Base-by-base conservation (phyloP, 2,888 invertebrate species). In the Heliconius sara region DNA sequence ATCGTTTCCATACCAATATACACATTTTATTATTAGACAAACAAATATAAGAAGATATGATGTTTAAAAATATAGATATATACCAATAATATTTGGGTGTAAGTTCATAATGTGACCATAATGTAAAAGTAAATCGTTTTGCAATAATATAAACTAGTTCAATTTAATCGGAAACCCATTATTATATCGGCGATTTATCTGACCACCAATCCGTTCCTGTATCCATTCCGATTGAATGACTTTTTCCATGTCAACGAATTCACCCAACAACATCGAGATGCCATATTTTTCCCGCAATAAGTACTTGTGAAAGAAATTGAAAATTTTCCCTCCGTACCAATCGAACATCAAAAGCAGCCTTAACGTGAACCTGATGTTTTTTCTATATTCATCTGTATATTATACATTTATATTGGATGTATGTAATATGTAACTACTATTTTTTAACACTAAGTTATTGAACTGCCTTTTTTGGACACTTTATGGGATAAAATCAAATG, bases 181-280 rank as follows among this genome's bases (percentile, higher is more conserved):
- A 85, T 81, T 82, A 82, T 81, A 83, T 85, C 87, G 87, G 84
- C 87, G 87, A 89, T 89, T 89, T 91, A 90, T 91, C 89, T 88
- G 86, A 88, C 89, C 90, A 88, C 87, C 83, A 88, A 87, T 87
- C 85, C 88, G 87, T 90, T 91, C 88, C 89, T 86, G 86, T 90
- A 92, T 91, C 88, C 87, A 86, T 92, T 93, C 92, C 92, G 86
- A 87, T 76, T 82, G 89, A 89, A 88, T 88, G 89, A 87, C 74
- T 90, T 90, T 92, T 94, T 93, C 92, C 92, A 89, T 89, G 87
- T 91, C 92, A 91, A 86, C 87, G 89, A 84, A 81, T 89, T 89
- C 88, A 88, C 86, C 88, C 85, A 87, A 88, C 88, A 85, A 87
- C 87, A 89, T 90, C 89, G 88, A 87, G 86, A 87, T 88, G 89